Percentiles rank a stretch among this genome's conserved stretches.
These are phyloP conservation scores for Elaeidobius kamerunicus DNA, from an alignment of 2,888 invertebrate genomes.

Conservation along the genomic window DNA sequence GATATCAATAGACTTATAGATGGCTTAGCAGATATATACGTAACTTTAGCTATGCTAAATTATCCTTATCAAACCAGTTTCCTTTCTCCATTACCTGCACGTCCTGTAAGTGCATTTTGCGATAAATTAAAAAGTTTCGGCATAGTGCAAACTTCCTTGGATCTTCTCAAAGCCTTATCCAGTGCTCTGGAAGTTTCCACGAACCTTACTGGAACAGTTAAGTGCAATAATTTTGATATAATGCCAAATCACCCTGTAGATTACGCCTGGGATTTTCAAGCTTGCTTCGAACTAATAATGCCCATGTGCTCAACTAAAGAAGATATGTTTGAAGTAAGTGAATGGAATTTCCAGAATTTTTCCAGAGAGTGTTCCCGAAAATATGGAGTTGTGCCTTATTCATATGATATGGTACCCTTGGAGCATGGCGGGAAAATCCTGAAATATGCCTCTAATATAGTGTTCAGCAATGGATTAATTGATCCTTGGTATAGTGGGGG, in stretches of 20 bases:
- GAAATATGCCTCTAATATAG: slow-evolving; percentile 64
- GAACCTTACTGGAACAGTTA: slow-evolving; percentile 72
- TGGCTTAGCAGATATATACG: slow-evolving; percentile 71
- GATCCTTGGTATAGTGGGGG: slow-evolving; percentile 90
- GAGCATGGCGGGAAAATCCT: slow-evolving; percentile 84
- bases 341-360: slow-evolving; percentile 71
- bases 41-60: slow-evolving; percentile 88
- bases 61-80: slow-evolving; percentile 90
- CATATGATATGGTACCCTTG: slow-evolving; percentile 59
- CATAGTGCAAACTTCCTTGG: slow-evolving; percentile 47
- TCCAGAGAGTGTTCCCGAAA: slow-evolving; percentile 65
- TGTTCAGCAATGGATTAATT: slow-evolving; percentile 79
- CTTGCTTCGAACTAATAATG: slow-evolving; percentile 97
- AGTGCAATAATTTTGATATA: slow-evolving; percentile 66
- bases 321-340: slow-evolving; percentile 78
- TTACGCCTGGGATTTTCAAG: slow-evolving; percentile 78
- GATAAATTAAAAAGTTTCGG: slow-evolving; percentile 46
- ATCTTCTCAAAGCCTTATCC: slow-evolving; percentile 61
- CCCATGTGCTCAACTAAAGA: slow-evolving; percentile 73
- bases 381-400: slow-evolving; percentile 60
- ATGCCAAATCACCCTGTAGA: slow-evolving; percentile 62
- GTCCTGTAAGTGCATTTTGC: slow-evolving; percentile 72
- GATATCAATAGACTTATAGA: slow-evolving; percentile 60
- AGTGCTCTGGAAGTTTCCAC: slow-evolving; percentile 72
- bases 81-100: slow-evolving; percentile 75